Percentiles rank a stretch among this genome's conserved stretches.
phyloP scores from a whole-genome alignment of 2,888 invertebrate genomes.

The Ochropacha duplaris region DNA sequence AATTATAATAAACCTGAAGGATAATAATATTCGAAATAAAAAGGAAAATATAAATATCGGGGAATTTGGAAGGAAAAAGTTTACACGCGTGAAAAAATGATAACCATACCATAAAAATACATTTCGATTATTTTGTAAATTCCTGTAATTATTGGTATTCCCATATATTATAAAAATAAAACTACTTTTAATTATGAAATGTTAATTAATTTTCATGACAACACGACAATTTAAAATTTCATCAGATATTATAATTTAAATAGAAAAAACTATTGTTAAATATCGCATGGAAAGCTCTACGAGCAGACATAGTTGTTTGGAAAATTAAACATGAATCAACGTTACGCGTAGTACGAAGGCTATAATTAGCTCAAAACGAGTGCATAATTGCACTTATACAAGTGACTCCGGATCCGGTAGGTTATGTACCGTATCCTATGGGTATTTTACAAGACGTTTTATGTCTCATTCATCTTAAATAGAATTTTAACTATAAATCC shows the following conservation, averaged over 20 bases:
- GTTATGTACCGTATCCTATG: constrained; percentile 11
- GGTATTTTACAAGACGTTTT: background rate
- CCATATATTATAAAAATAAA: too few relatives aligned
- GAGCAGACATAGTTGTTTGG: background rate
- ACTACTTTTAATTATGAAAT: background rate
- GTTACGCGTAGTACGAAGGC: background rate
- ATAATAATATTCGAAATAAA: too few relatives aligned
- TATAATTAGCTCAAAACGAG: constrained; percentile 2
- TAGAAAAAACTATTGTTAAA: background rate
- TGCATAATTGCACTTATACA: constrained; percentile 6
- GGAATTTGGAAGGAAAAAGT: background rate
- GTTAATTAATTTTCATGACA: too few relatives aligned
- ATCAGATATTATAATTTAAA: too few relatives aligned
- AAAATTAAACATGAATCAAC: constrained; percentile 1
- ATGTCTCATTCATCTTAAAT: background rate
- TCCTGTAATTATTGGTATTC: too few relatives aligned
- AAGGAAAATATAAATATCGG: background rate
- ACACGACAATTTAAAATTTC: too few relatives aligned
- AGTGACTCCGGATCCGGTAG: constrained; percentile 14
- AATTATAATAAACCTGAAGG: too few relatives aligned
- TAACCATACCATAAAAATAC: too few relatives aligned
- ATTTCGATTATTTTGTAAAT: too few relatives aligned
- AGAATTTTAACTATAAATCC: background rate
- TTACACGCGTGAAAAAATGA: too few relatives aligned
- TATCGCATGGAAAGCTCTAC: background rate